Conservation (phyloP, 1,140 invertebrate genomes). For the Trichoplusia ni region DNA sequence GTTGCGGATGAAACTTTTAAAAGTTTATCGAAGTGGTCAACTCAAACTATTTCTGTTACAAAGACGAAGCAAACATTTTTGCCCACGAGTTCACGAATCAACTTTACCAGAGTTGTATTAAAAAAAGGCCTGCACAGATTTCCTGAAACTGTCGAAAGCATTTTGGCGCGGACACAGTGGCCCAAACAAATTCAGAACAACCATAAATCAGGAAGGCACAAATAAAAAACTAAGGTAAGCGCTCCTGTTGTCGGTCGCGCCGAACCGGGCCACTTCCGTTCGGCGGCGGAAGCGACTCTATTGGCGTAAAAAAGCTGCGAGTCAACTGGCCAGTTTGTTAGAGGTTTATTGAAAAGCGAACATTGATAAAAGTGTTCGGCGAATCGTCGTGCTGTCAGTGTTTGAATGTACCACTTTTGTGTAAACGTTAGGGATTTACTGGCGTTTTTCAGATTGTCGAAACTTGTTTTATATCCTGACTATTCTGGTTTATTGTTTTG, state of each 20-base stretch:
- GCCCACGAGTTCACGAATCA: constrained; percentile 29
- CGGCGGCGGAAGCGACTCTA: constrained; percentile 63
- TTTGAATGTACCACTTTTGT: constrained; percentile 38
- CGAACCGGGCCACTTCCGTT: constrained; percentile 61
- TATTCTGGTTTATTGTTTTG: neutral
- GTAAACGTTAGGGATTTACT: constrained; percentile 34
- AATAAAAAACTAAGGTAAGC: constrained; percentile 81
- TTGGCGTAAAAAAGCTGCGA: constrained; percentile 74
- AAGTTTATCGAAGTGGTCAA: neutral
- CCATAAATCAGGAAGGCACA: constrained; percentile 74
- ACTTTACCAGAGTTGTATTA: constrained; percentile 46
- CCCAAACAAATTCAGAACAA: constrained; percentile 76
- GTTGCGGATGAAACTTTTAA: neutral
- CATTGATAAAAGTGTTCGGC: constrained; percentile 49
- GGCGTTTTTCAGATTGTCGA: constrained; percentile 13
- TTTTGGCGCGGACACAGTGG: constrained; percentile 63
- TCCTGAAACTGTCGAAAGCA: constrained; percentile 67
- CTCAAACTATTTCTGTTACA: neutral
- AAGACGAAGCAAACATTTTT: constrained; percentile 13
- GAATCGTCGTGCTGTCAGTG: constrained; percentile 28
- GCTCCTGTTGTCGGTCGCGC: constrained; percentile 66
- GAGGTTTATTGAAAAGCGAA: constrained; percentile 51
- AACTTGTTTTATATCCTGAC: neutral
- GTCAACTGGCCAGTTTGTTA: constrained; percentile 70
- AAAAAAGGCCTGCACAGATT: constrained; percentile 57